A percentile compares a stretch with the other conserved stretches of the same genome.
Evolutionary conservation across 2,113 vertebrate species (phyloP).

Genomic region (Nycticebus coucang): DNA sequence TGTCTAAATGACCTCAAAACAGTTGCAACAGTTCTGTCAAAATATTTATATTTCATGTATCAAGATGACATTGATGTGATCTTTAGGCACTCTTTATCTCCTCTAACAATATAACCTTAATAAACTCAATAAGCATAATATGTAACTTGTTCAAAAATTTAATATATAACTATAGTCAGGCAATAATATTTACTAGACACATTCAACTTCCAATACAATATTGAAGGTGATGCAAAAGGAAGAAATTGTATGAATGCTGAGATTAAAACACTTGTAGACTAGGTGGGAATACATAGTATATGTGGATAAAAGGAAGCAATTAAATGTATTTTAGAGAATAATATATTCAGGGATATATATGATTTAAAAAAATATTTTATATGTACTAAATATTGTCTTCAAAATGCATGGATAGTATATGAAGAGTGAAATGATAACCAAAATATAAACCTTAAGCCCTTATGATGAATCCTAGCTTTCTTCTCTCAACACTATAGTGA

Average conservation of each 20-base stretch:
- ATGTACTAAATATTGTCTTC: not conserved
- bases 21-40: not conserved
- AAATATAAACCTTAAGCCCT: not conserved
- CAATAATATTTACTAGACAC: not conserved
- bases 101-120: not conserved
- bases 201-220: not conserved
- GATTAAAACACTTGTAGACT: not conserved
- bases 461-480: not conserved
- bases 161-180: not conserved
- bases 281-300: not conserved
- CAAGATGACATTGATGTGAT: not conserved
- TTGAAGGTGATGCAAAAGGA: not conserved
- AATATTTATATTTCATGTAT: not conserved
- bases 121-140: not conserved
- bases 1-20: not conserved
- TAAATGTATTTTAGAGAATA: not conserved
- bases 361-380: not conserved
- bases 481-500: not conserved
- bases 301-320: not conserved
- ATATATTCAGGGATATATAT: not conserved
- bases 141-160: not conserved
- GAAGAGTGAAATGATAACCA: not conserved
- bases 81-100: not conserved
- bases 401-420: not conserved
- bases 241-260: not conserved